These are phyloP conservation scores for Petrolisthes manimaculis DNA, from an alignment of 2,888 invertebrate species.

Conservation along the genomic window DNA sequence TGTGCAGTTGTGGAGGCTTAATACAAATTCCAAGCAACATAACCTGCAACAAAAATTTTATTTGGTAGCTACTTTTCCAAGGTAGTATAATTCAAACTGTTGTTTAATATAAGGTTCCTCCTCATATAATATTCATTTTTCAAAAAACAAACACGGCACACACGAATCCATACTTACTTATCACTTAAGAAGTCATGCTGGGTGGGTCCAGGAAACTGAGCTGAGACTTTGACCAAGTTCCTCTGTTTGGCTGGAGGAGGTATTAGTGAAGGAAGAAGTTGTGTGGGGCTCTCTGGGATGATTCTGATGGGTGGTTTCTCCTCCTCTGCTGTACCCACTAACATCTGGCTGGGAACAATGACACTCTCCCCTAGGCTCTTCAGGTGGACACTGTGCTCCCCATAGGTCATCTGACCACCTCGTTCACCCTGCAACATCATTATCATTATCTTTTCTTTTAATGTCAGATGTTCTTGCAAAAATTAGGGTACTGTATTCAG, in stretches of 20 bases:
- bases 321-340: conserved; percentile 38
- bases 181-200: conserved; percentile 52
- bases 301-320: conserved; percentile 59
- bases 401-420: conserved; percentile 30
- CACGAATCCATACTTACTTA: conserved; percentile 30
- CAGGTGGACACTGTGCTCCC: conserved; percentile 58
- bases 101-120: not conserved
- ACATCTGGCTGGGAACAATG: conserved; percentile 27
- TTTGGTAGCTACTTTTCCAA: no score
- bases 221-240: conserved; percentile 55
- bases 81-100: no score
- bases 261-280: conserved; percentile 36
- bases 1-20: conserved; percentile 48
- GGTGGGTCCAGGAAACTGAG: conserved; percentile 44
- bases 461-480: not conserved
- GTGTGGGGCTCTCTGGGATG: conserved; percentile 50
- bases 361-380: conserved; percentile 37
- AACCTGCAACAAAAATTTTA: conserved; percentile 21
- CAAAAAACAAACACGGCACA: not conserved
- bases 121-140: not conserved
- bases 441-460: not conserved
- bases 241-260: conserved; percentile 40
- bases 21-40: conserved; percentile 41
- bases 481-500: no score
- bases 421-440: conserved; percentile 32